Evolutionary conservation across 2,113 vertebrate species (phyloP).

Genomic region (Ariopsis seemanni): DNA sequence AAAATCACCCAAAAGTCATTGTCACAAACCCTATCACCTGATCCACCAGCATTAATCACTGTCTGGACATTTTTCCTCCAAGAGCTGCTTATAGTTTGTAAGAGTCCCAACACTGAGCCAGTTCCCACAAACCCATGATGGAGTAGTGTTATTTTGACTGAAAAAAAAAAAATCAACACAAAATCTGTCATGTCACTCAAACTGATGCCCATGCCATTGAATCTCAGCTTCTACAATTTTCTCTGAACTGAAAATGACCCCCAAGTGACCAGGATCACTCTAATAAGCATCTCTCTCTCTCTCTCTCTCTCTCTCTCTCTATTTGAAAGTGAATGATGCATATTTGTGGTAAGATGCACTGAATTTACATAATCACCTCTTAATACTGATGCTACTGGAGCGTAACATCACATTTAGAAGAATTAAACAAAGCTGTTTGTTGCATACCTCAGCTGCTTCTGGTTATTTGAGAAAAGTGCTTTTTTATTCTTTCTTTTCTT

Average conservation of each 20-base stretch:
- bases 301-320: not conserved
- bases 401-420: constrained; percentile 33
- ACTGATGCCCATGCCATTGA: not conserved
- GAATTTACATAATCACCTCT: constrained; percentile 14
- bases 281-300: not conserved
- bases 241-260: not conserved
- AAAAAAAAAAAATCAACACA: not conserved
- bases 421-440: constrained; percentile 35
- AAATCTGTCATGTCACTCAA: not conserved
- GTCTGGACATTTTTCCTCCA: not conserved
- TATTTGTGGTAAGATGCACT: constrained; percentile 15
- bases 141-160: not conserved
- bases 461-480: constrained; percentile 28
- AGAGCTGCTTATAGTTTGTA: not conserved
- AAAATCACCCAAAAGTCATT: not conserved
- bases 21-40: not conserved
- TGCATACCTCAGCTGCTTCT: constrained; percentile 44
- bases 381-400: constrained; percentile 35
- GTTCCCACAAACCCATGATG: not conserved
- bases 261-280: not conserved
- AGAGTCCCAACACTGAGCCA: not conserved
- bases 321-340: not conserved
- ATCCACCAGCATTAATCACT: not conserved
- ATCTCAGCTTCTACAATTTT: not conserved
- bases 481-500: not conserved